A percentile compares a stretch with the other conserved stretches of the same genome.
phyloP scores from a whole-genome alignment of 2,888 invertebrate genomes.

The Apantesis nais region DNA sequence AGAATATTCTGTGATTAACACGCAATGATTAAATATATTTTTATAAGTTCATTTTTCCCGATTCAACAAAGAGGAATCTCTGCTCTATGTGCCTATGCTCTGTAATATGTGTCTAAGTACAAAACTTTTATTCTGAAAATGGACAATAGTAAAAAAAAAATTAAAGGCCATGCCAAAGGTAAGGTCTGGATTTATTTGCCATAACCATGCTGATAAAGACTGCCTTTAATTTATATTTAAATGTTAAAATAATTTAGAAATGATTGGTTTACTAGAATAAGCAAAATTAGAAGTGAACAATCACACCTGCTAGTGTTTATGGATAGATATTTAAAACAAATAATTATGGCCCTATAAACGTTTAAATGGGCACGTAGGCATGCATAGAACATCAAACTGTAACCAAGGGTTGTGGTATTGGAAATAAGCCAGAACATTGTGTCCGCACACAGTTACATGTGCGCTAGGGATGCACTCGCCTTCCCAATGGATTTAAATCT shows the following conservation, averaged over 20 bases:
- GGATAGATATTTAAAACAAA: background rate
- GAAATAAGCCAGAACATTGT: slow-evolving; percentile 71
- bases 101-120: too few relatives aligned
- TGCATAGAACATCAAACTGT: slow-evolving; percentile 56
- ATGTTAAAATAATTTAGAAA: background rate
- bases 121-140: too few relatives aligned
- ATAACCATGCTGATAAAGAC: background rate
- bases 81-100: too few relatives aligned
- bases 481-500: slow-evolving; percentile 31
- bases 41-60: too few relatives aligned
- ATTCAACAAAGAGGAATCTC: too few relatives aligned
- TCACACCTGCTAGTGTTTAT: background rate
- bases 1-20: too few relatives aligned
- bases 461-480: slow-evolving; percentile 54
- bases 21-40: too few relatives aligned
- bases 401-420: slow-evolving; percentile 67
- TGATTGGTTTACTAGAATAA: background rate
- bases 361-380: slow-evolving; percentile 22
- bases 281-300: too few relatives aligned
- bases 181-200: background rate
- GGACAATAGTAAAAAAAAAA: too few relatives aligned
- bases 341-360: background rate
- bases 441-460: slow-evolving; percentile 74
- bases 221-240: background rate
- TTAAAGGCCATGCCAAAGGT: too few relatives aligned